Conservation (phyloP, 2,888 invertebrate species). For the Drosophila percnosoma region DNA sequence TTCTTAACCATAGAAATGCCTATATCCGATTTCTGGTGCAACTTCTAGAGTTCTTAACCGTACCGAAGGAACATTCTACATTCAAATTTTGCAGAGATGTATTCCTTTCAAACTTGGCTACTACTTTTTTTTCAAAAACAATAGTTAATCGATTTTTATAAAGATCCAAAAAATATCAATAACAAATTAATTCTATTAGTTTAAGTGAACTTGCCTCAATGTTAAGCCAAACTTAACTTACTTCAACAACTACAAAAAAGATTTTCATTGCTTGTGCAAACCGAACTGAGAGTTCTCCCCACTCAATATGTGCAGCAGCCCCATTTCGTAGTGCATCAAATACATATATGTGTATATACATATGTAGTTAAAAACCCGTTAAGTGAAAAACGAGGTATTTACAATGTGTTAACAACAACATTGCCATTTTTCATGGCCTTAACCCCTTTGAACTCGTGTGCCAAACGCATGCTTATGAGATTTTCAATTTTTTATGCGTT, state of each 20-base stretch:
- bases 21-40: not conserved
- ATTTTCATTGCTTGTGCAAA: not conserved
- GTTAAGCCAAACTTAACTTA: not conserved
- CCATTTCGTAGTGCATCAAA: constrained; percentile 14
- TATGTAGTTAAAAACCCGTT: constrained; percentile 76
- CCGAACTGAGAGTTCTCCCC: not conserved
- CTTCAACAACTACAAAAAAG: not conserved
- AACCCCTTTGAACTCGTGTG: constrained; percentile 70
- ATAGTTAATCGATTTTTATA: not conserved
- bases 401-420: constrained; percentile 83
- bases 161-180: not conserved
- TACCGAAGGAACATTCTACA: not conserved
- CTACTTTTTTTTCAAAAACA: not conserved
- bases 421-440: constrained; percentile 72
- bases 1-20: not conserved
- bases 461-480: constrained; percentile 82
- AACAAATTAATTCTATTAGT: not conserved
- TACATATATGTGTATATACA: constrained; percentile 29
- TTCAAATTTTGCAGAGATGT: not conserved
- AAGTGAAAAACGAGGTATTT: constrained; percentile 84
- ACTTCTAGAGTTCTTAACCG: not conserved
- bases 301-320: not conserved
- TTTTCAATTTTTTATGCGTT: constrained; percentile 82
- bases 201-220: not conserved
- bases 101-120: not conserved